Evolutionary conservation across 1,140 invertebrate genomes (phyloP), one percentile per base, ranked within the genome.

Genomic region (Pseudomyrmex dendroicus): DNA sequence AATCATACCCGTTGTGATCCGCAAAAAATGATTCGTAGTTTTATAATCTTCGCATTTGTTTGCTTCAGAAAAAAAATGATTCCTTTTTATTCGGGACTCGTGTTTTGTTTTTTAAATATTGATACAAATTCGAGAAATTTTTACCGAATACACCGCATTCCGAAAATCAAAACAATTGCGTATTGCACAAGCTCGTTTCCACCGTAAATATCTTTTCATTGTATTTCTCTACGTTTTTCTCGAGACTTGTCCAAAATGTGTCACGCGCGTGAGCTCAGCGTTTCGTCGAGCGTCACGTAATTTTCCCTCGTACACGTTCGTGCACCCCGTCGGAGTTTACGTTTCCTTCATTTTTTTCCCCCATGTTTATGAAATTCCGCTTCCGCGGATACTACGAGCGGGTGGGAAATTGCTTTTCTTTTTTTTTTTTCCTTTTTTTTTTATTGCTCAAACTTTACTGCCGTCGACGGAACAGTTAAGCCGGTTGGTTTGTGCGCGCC

Each of bases 361-460:
- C 25, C 50, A 2, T 67, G 84, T 77, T 82, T 48, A 73, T 50
- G 73, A 82, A 83, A 73, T 76, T 56, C 63, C 59, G 52, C 48
- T 63, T 57, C 22, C 68, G 12, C 67, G 76, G 72, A 62, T 72
- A 68, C 52, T 76, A 70, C 78, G 54, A 48, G 46, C 54, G 74
- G 59, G 57, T 63, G 68, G 56, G 84, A 73, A 66, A 68, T 74
- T 84, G 63, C 67, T 68, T 87, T 83, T 80, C 35, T 7, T 66
- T 77, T 86, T 87, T 66, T 78, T 66, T 73, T 63, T 59, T 87
- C 86, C 0, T 25, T 66, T 78, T 70, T 63, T 87, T 87, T 85
- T 82, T 86, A 82, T 86, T 74, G 73, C 67, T 83, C 84, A 70
- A 73, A 77, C 70, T 66, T 48, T 77, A 72, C 56, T 78, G 50